These are phyloP conservation scores for Seladonia tumulorum DNA, from an alignment of 2,888 invertebrate genomes.

Conservation along the genomic window DNA sequence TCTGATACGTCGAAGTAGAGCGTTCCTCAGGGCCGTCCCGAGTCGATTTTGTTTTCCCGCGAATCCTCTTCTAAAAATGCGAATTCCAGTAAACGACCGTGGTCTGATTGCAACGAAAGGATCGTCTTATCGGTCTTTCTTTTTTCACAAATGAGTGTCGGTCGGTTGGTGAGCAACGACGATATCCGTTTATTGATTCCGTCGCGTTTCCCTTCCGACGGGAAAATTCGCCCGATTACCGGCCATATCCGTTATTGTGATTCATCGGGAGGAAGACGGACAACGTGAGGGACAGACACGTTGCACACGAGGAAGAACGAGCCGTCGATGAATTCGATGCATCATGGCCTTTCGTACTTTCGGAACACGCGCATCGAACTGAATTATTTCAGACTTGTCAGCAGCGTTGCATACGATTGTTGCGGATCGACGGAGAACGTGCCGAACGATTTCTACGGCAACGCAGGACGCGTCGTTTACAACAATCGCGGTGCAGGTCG, in stretches of 20 bases:
- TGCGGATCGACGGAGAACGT: too few species aligned
- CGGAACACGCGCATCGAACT: slow-evolving; percentile 73
- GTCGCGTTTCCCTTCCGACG: slow-evolving; percentile 36
- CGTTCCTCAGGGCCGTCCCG: neutral
- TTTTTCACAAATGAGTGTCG: neutral
- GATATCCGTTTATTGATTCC: slow-evolving; percentile 21
- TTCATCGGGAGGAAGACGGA: slow-evolving; percentile 59
- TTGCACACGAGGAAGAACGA: slow-evolving; percentile 39
- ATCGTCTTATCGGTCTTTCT: slow-evolving; percentile 25
- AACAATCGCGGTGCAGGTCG: too few species aligned
- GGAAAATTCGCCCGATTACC: slow-evolving; percentile 42
- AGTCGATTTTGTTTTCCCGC: neutral
- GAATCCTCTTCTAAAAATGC: neutral
- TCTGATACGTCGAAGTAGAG: neutral
- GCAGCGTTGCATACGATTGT: neutral
- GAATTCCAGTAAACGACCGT: neutral
- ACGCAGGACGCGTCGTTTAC: too few species aligned
- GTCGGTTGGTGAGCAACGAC: neutral
- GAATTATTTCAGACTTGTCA: neutral
- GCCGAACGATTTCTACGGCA: too few species aligned
- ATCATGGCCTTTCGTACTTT: slow-evolving; percentile 68
- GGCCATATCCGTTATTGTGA: slow-evolving; percentile 64
- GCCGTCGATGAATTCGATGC: slow-evolving; percentile 38
- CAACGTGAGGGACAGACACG: slow-evolving; percentile 46
- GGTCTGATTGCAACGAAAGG: slow-evolving; percentile 44